Evolutionary conservation across 2,113 vertebrate species (phyloP).

Genomic region (Aegotheles bennettii): DNA sequence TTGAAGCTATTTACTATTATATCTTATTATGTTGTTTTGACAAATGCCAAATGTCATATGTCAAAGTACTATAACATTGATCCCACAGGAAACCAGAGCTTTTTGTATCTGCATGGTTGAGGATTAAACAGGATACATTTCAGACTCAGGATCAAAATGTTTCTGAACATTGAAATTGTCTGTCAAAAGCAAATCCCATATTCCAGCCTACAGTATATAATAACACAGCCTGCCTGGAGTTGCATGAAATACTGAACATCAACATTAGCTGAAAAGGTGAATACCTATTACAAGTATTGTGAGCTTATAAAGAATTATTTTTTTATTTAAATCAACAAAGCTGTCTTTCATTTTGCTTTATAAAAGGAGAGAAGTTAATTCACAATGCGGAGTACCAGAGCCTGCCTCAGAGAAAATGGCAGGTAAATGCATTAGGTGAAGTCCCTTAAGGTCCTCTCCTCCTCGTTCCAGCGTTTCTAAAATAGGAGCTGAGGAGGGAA

Average conservation of each 20-base stretch:
- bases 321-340: not conserved
- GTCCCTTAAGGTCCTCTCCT: not conserved
- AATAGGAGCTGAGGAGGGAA: rapidly evolving
- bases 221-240: not conserved
- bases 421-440: not conserved
- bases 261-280: not conserved
- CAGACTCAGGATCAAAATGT: not conserved
- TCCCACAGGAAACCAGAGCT: not conserved
- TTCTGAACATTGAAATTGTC: not conserved
- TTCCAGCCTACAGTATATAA: not conserved
- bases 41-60: not conserved
- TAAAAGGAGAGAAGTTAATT: not conserved
- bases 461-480: rapidly evolving
- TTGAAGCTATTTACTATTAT: not conserved
- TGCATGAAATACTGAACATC: not conserved
- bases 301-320: not conserved
- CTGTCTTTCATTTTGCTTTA: not conserved
- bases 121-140: not conserved
- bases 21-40: not conserved
- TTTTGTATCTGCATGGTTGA: not conserved
- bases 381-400: not conserved
- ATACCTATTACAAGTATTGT: rapidly evolving
- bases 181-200: not conserved
- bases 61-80: not conserved
- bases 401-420: not conserved